Percentiles rank a stretch among this genome's conserved stretches.
phyloP scores from a whole-genome alignment of 2,113 vertebrate species.

The Alectura lathami region DNA sequence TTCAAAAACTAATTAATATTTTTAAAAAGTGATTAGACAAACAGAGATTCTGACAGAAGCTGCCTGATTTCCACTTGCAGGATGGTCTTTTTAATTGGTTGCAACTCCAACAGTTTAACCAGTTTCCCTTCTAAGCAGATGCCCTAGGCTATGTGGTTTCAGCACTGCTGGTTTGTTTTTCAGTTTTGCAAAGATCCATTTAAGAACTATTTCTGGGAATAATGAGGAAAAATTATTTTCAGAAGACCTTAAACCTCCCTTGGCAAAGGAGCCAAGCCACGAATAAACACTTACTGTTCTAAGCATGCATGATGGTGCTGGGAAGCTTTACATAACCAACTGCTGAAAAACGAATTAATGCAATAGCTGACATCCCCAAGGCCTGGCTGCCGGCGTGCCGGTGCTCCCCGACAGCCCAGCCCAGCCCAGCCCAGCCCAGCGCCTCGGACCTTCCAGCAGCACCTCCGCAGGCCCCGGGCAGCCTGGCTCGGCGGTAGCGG shows the following conservation, averaged over 20 bases:
- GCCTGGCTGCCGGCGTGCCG: neutral
- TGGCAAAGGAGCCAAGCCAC: neutral
- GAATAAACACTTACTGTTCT: neutral
- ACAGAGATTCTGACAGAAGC: neutral
- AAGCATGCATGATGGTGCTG: neutral
- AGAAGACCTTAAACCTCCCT: neutral
- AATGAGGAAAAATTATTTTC: neutral
- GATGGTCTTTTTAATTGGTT: neutral
- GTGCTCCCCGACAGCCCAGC: neutral
- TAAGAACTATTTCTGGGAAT: neutral
- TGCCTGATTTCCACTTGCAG: neutral
- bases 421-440: too few species aligned
- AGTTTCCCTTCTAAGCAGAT: neutral
- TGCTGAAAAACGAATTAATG: neutral
- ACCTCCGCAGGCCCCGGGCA: neutral
- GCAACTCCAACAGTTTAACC: neutral
- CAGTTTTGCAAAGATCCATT: neutral
- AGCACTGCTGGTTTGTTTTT: neutral
- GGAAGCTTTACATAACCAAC: conserved; percentile 25
- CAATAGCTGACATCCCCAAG: neutral
- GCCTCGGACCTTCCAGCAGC: too few species aligned
- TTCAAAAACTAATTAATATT: neutral
- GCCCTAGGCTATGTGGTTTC: neutral
- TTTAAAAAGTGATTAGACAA: neutral
- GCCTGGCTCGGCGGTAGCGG: fast-evolving